A percentile compares a stretch with the other conserved stretches of the same genome.
Evolutionary conservation across 2,888 invertebrate species (phyloP).

Genomic region (Morpho deidamia): DNA sequence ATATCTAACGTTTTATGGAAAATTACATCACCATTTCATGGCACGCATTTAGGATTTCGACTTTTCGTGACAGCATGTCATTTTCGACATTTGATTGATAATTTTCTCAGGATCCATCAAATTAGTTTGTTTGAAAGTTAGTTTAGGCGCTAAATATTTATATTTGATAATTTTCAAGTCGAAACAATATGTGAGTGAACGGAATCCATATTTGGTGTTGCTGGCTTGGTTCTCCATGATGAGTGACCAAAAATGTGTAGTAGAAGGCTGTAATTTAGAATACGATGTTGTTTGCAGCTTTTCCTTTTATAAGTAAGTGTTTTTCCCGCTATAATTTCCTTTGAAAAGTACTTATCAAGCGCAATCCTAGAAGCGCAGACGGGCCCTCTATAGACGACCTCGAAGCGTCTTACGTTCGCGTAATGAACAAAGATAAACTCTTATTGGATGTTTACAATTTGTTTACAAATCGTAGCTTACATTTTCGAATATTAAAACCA

Average conservation of each 20-base stretch:
- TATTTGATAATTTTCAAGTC: conserved; percentile 49
- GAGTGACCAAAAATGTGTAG: conserved; percentile 69
- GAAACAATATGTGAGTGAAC: conserved; percentile 61
- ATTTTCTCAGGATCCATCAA: conserved; percentile 76
- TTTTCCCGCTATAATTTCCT: conserved; percentile 31
- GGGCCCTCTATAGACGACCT: conserved; percentile 25
- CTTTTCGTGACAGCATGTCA: conserved; percentile 78
- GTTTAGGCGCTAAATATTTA: conserved; percentile 72
- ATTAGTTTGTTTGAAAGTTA: conserved; percentile 77
- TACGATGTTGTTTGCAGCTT: conserved; percentile 75
- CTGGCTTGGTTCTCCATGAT: conserved; percentile 49
- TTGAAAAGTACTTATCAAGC: conserved; percentile 4
- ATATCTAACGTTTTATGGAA: conserved; percentile 40
- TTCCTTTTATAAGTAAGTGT: conserved; percentile 73
- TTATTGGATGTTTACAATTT: conserved; percentile 3
- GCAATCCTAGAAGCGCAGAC: neutral
- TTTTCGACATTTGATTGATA: conserved; percentile 79
- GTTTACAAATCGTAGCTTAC: conserved; percentile 17
- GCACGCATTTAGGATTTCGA: conserved; percentile 73
- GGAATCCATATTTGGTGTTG: conserved; percentile 55
- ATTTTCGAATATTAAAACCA: neutral
- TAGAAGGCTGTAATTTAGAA: conserved; percentile 71
- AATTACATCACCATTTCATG: conserved; percentile 76
- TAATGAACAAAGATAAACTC: conserved; percentile 10
- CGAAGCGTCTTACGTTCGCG: conserved; percentile 22